A percentile compares a stretch with the other conserved stretches of the same genome.
These are phyloP conservation scores for Zaprionus lineosus DNA, from an alignment of 2,888 invertebrate species.

Conservation along the genomic window DNA sequence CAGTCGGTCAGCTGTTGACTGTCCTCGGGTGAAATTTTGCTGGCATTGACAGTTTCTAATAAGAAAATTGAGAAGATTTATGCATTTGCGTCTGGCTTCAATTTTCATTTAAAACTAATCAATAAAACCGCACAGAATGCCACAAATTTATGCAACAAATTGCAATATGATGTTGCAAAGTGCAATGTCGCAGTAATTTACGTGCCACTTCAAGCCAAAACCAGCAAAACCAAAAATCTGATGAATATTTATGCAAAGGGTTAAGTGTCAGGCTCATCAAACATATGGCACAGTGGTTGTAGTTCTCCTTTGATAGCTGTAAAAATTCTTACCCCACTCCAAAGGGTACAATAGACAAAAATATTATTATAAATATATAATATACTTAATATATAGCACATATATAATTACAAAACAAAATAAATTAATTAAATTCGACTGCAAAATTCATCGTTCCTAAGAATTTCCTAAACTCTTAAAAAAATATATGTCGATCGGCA, in stretches of 20 bases:
- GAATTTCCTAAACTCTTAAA: too few relatives aligned
- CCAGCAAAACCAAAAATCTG: slow-evolving; percentile 40
- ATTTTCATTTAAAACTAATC: slow-evolving; percentile 72
- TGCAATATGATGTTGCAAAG: slow-evolving; percentile 70
- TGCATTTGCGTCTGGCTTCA: slow-evolving; percentile 41
- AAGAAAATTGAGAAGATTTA: slow-evolving; percentile 69
- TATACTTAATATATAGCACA: too few relatives aligned
- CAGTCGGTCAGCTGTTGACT: slow-evolving; percentile 28
- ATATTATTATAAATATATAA: too few relatives aligned
- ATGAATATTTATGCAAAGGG: slow-evolving; percentile 76
- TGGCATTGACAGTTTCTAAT: slow-evolving; percentile 75
- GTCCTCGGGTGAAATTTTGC: slow-evolving; percentile 53
- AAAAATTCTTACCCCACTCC: too few relatives aligned
- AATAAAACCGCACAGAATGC: slow-evolving; percentile 54
- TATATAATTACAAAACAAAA: too few relatives aligned
- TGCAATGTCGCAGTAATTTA: slow-evolving; percentile 79
- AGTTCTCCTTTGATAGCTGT: too few relatives aligned
- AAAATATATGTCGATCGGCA: too few relatives aligned
- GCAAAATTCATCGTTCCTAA: too few relatives aligned
- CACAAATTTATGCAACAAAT: slow-evolving; percentile 61
- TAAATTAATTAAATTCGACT: too few relatives aligned
- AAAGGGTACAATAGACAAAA: too few relatives aligned
- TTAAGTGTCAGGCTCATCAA: slow-evolving; percentile 61
- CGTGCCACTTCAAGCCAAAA: slow-evolving; percentile 42
- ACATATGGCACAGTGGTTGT: slow-evolving; percentile 48